Conservation (phyloP, 2,113 vertebrate species). For the Penelope pileata region DNA sequence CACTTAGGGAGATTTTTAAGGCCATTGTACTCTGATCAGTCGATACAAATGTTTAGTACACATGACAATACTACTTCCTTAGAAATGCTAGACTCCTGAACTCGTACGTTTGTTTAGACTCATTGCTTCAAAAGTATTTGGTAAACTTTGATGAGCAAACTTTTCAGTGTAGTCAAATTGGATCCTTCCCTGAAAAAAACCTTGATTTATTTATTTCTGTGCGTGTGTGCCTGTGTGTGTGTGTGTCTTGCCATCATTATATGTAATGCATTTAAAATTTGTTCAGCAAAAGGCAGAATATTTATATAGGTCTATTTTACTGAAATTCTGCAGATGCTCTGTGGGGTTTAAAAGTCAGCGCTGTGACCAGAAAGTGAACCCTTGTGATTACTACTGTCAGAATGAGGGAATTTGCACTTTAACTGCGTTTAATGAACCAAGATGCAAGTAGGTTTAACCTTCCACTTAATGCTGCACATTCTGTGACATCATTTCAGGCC, state of each 20-base stretch:
- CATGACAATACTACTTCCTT: neutral
- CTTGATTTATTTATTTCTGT: neutral
- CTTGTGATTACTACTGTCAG: conserved; percentile 99
- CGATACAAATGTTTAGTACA: neutral
- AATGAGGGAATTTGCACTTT: conserved; percentile 99
- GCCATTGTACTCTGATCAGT: neutral
- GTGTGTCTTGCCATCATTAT: conserved; percentile 45
- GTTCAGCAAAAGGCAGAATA: conserved; percentile 73
- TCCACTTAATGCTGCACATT: conserved; percentile 83
- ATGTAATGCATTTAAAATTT: conserved; percentile 68
- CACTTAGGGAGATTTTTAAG: neutral
- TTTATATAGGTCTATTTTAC: conserved; percentile 87
- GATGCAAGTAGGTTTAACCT: conserved; percentile 99
- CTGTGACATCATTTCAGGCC: conserved; percentile 85
- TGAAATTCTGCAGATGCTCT: conserved; percentile 99
- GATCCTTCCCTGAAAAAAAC: neutral
- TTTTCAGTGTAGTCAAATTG: neutral
- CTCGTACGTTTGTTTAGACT: neutral
- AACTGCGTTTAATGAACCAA: conserved; percentile 99
- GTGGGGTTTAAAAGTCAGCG: conserved; percentile 99
- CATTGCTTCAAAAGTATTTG: neutral
- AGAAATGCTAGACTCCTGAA: neutral
- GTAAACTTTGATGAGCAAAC: neutral
- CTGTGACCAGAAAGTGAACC: conserved; percentile 99
- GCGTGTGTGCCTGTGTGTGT: neutral